Percentiles rank a stretch among this genome's conserved stretches.
Conservation (phyloP, 1,140 invertebrate genomes). For the Drosophila sturtevanti region DNA sequence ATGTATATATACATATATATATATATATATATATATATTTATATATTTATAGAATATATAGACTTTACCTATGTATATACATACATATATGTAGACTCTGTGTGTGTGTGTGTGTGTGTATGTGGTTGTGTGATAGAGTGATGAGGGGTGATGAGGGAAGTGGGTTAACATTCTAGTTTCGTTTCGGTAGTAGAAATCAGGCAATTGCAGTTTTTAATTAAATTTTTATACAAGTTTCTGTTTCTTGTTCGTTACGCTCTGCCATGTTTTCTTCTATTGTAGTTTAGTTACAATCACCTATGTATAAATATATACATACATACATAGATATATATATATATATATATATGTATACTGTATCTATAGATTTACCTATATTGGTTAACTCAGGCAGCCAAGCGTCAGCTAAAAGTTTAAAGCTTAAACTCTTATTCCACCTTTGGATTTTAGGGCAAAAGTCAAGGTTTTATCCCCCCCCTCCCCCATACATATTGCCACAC, state of each 20-base stretch:
- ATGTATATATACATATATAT: background rate
- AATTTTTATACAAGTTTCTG: constrained; percentile 54
- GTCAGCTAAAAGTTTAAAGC: constrained; percentile 22
- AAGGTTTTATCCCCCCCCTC: constrained; percentile 57
- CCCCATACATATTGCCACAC: constrained; percentile 15
- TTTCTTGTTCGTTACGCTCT: constrained; percentile 17
- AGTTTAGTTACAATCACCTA: background rate
- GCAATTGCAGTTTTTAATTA: constrained; percentile 67
- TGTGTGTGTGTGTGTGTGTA: no score
- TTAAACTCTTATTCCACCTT: background rate
- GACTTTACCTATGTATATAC: background rate
- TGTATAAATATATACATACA: background rate
- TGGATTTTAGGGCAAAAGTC: constrained; percentile 12
- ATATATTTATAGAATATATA: background rate
- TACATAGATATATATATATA: background rate
- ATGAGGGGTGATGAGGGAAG: background rate
- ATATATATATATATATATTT: background rate
- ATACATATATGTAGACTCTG: no score
- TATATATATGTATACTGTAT: background rate
- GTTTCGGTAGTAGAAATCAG: constrained; percentile 39
- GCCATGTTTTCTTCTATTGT: constrained; percentile 6
- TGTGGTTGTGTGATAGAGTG: no score
- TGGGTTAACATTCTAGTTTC: background rate
- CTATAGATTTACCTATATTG: background rate
- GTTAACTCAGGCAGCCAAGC: background rate